Base-by-base conservation (phyloP, 2,113 vertebrate species). In the Thomomys bottae region DNA sequence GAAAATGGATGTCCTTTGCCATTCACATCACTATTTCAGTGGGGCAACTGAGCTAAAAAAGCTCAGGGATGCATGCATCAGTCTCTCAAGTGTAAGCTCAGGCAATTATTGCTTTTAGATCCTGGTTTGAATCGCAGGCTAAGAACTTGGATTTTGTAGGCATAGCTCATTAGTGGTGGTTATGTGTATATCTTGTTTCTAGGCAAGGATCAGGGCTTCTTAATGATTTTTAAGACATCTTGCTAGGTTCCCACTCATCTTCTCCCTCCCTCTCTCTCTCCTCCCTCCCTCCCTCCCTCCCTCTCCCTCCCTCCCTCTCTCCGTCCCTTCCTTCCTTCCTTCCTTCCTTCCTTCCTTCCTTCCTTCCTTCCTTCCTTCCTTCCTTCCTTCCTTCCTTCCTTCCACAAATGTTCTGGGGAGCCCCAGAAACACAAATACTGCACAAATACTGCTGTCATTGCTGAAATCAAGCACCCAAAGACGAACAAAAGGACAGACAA, bases 21-120 rank as follows among this genome's bases (percentile, higher is more conserved):
- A 14, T 0, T 14, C 0, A 54, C 21, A 6, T 18, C 0, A 30
- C 63, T n/a, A 5, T n/a, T 12, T 34, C 5, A 49, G 59, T 49
- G 30, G 68, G 59, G 30, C 67, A 18, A 0, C 4, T 5, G 49
- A 4, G 49, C 54, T 20, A 70, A 2, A 28, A 23, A 45, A 20
- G 40, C 68, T 36, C 24, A 1, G 42, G 57, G n/a, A n/a, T n/a
- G 49, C 42, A 8, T 42, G 15, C 8, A 32, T 10, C 23, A 12
- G 0, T 20, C 59, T 4, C 26, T 15, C 26, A 6, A 6, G 57
- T 0, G 45, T 12, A 20, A 23, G 12, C 0, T 0, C 0, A 5
- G 34, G 85, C 15, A 40, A 40, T 30, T 3, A 0, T 0, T 0
- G 78, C 40, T 66, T 38, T 24, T 6, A 6, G 26, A 23, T 10